phyloP scores from a whole-genome alignment of 2,797 vertebrate genomes.

The Atherinosoma microstoma region DNA sequence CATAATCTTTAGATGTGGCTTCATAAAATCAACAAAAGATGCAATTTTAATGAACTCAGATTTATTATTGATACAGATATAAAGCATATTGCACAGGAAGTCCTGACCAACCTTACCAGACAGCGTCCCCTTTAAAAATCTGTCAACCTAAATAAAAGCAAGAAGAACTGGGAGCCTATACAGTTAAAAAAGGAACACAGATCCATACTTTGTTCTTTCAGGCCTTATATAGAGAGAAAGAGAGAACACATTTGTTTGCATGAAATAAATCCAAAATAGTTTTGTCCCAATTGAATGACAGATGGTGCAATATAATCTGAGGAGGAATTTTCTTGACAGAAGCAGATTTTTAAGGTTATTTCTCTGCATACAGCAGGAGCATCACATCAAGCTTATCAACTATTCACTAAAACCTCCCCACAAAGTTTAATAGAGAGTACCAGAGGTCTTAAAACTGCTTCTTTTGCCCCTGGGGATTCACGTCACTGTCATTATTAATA shows the following conservation, averaged over 20 bases:
- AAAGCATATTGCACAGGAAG: constrained; percentile 81
- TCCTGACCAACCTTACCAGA: constrained; percentile 61
- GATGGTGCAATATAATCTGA: neutral
- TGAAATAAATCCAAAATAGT: constrained; percentile 1
- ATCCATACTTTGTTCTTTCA: constrained; percentile 54
- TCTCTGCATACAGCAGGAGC: neutral
- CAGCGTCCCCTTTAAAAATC: constrained; percentile 40
- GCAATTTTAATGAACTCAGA: constrained; percentile 31
- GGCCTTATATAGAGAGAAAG: constrained; percentile 12
- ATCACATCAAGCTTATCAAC: neutral
- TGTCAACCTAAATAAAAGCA: constrained; percentile 47
- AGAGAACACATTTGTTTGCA: constrained; percentile 22
- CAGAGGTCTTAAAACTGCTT: neutral
- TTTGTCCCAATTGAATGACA: neutral
- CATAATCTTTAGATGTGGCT: neutral
- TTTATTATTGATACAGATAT: constrained; percentile 78
- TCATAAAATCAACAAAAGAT: constrained; percentile 13
- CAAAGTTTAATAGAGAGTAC: neutral
- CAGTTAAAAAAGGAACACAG: constrained; percentile 40
- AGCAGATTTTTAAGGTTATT: neutral
- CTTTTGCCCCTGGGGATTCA: neutral
- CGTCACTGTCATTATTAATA: constrained; percentile 1
- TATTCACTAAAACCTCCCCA: constrained; percentile 1
- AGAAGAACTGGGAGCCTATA: constrained; percentile 30
- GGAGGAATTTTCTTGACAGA: neutral